Evolutionary conservation across 2,113 vertebrate species (phyloP), one percentile per base, ranked within the genome.

Genomic region (Plestiodon gilberti): DNA sequence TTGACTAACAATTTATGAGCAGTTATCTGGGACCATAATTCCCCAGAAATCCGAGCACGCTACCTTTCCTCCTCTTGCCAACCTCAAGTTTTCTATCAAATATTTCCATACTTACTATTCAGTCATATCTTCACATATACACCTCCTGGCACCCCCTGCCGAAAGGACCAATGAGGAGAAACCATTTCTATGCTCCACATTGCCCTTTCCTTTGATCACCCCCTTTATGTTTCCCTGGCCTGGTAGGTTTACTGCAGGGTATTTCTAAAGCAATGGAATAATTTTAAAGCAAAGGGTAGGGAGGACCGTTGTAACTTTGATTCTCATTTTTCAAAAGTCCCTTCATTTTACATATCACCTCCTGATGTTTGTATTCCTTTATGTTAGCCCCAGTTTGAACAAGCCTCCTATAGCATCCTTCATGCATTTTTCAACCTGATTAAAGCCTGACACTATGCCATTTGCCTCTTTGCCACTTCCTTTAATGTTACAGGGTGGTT

Each of bases 81-180:
- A 15, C 6, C 48, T 5, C 48, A 57, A 25, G 9, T 15, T 82
- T 71, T 20, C 52, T 35, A 70, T 70, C 5, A 70, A 82, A 82
- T 35, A 55, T 22, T 69, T 69, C 23, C 22, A 14, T 59, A 33
- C 52, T 57, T 57, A 22, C 38, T 81, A 33, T 70, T 23, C 55
- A 55, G 65, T 9, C 30, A 55, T 38, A 84, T 84, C 94, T 69
- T 77, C 43, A 92, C 84, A 79, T 78, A 83, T 88, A 84, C 61
- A 70, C 81, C 85, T 88, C 91, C 90, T 80, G 88, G 88, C 67
- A 85, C 84, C 55, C 64, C 65, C 81, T 81, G 65, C 78, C 85
- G 78, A 79, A 61, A 92, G 92, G 77, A 65, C 64, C 88, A 81
- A 85, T 82, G 89, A 87, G 93, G 90, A 92, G 73, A 89, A 9